Evolutionary conservation across 2,113 vertebrate species (phyloP).

Genomic region (Pseudorectes ferrugineus): DNA sequence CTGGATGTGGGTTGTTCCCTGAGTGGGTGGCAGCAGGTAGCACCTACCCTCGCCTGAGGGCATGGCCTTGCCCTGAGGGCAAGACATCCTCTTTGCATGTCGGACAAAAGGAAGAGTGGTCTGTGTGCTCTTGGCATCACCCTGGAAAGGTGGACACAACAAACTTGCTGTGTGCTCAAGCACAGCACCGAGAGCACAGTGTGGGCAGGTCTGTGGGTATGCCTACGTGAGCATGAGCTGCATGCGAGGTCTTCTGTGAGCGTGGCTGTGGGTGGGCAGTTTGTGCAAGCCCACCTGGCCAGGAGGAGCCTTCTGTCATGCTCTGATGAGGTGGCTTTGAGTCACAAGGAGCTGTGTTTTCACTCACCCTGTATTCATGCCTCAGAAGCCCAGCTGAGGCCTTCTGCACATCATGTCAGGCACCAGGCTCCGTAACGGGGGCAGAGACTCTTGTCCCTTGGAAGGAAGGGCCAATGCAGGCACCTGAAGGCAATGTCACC

Average conservation of each 20-base stretch:
- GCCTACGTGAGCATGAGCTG: background rate
- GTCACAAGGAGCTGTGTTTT: background rate
- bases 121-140: background rate
- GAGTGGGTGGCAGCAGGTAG: background rate
- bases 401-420: background rate
- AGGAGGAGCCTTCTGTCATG: background rate
- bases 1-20: background rate
- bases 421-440: accelerated
- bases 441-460: background rate
- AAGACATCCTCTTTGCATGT: background rate
- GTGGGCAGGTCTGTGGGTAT: background rate
- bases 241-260: background rate
- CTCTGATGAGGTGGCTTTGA: background rate
- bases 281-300: constrained; percentile 2
- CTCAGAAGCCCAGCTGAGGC: background rate
- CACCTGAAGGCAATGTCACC: background rate
- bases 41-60: background rate
- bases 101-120: background rate
- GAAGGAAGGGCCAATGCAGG: background rate
- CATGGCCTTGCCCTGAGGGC: background rate
- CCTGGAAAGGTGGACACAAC: background rate
- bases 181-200: accelerated
- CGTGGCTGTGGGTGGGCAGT: background rate
- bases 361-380: background rate
- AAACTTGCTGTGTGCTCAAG: background rate